Evolutionary conservation across 2,113 vertebrate genomes (phyloP).

Genomic region (Lycaon pictus): DNA sequence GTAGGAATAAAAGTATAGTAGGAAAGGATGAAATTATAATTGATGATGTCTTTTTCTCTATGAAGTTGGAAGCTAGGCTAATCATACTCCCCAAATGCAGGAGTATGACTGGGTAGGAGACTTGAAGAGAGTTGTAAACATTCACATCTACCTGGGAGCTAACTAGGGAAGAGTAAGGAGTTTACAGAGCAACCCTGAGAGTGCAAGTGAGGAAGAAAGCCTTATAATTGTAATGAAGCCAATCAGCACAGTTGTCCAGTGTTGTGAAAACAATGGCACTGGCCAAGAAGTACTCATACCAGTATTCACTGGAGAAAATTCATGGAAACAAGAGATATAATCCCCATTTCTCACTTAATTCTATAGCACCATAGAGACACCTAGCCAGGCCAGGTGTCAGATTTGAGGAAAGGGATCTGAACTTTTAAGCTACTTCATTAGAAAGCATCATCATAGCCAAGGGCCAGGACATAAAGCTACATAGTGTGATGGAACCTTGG

Average conservation of each 20-base stretch:
- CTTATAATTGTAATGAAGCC: not conserved
- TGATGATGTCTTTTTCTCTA: conserved; percentile 41
- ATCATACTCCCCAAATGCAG: conserved; percentile 3
- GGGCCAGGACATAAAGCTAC: not conserved
- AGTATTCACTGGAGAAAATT: not conserved
- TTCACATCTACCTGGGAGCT: not conserved
- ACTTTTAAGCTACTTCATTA: not conserved
- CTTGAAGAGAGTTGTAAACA: conserved; percentile 31
- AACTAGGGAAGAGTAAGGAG: not conserved
- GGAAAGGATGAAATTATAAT: conserved; percentile 52
- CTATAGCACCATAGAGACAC: not conserved
- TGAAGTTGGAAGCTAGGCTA: conserved; percentile 27
- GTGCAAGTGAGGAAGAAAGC: not conserved
- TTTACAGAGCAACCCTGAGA: not conserved
- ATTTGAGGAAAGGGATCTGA: not conserved
- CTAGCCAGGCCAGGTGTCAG: not conserved
- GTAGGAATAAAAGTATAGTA: not conserved
- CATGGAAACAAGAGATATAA: not conserved
- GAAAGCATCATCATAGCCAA: not conserved
- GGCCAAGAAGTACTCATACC: not conserved
- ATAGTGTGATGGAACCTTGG: not conserved
- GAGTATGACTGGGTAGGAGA: not conserved
- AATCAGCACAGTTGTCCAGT: not conserved
- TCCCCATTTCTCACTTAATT: not conserved
- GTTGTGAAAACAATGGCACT: not conserved